Base-by-base conservation (phyloP, 2,888 invertebrate species). In the Lithophane leautieri region DNA sequence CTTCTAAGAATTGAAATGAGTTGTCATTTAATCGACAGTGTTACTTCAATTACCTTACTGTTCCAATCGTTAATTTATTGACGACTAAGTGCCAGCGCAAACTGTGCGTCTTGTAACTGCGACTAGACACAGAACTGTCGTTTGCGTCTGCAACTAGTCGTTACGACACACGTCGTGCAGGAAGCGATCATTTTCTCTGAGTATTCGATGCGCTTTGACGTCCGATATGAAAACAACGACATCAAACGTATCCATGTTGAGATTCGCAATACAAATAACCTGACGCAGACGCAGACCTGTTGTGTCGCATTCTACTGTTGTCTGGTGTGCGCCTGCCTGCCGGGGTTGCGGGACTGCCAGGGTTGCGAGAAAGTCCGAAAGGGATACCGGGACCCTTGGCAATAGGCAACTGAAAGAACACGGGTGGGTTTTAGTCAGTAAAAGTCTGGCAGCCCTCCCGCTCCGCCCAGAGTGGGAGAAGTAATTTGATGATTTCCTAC, bases 21-120 rank as follows among this genome's bases (percentile, higher is more conserved):
- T 8, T 22, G 34, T 25, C 56, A 11, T 47, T 60, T 6, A 19
- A 73, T 19, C 28, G 60, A 73, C 28, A 16, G 3, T 73, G n/a
- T 40, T 4, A 12, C n/a, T 50, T 73, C 16, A 60, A 50, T 60
- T 60, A 50, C 50, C 60, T 22, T 42, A 61, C 22, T 9, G 19
- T 19, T 1, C n/a, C 28, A 50, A 16, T 50, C 8, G 16, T 73
- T 73, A 1, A 73, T 28, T 73, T 73, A 73, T 50, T 73, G 16
- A 60, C 28, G 34, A 16, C 22, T 22, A 50, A 28, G 22, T 47
- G 14, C 2, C 25, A 66, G 14, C 47, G 2, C 47, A 28, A 47
- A 47, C 47, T 14, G 28, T 47, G 25, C n/a, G 9, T 19, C 42
- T 65, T 8, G 12, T 65, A 4, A 7, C n/a, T 11, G n/a, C 1